Base-by-base conservation (phyloP, 1,140 invertebrate species). In the Heliconius congener region DNA sequence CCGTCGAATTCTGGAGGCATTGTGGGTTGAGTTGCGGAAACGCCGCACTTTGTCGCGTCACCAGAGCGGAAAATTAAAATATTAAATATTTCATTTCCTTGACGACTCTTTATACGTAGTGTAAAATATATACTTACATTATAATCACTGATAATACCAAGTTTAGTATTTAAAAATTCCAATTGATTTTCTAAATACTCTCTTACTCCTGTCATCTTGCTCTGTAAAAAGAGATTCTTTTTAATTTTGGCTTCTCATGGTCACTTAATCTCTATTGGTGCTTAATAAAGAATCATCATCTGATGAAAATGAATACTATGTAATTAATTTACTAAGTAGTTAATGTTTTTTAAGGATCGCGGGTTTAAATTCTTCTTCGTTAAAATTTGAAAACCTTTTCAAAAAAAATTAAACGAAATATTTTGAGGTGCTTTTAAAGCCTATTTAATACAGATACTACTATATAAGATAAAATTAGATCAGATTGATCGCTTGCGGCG, bases 111-210 rank as follows among this genome's bases (percentile, higher is more conserved):
- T 42, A 42, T 42, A 42, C 42, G 2, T 46, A 46, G 42, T 46
- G 13, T 4, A 46, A 23, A 23, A 8, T 23, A 23, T 16, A 39
- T n/a, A 86, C 87, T 83, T 76, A 92, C 89, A 57, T 81, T 82
- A 42, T 81, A 77, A 27, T 85, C 85, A 57, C 85, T 74, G 4
- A 78, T 66, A 23, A n/a, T 23, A 4, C 71, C 55, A 2, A 90
- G 19, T 30, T 89, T 89, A 23, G 77, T 86, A n/a, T 88, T 84
- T 18, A 93, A 72, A 66, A 82, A 92, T 0, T 84, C 60, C n/a
- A 91, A 39, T 72, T 93, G 91, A 55, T 86, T 86, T 39, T 91
- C 85, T 0, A 93, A 78, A 79, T 93, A 93, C 42, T 89, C 81
- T 18, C 80, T 90, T 0, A 93, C 86, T 0, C 92, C 92, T 0